A percentile compares a stretch with the other conserved stretches of the same genome.
Conservation (phyloP, 2,797 vertebrate genomes). For the Scleropages formosus region DNA sequence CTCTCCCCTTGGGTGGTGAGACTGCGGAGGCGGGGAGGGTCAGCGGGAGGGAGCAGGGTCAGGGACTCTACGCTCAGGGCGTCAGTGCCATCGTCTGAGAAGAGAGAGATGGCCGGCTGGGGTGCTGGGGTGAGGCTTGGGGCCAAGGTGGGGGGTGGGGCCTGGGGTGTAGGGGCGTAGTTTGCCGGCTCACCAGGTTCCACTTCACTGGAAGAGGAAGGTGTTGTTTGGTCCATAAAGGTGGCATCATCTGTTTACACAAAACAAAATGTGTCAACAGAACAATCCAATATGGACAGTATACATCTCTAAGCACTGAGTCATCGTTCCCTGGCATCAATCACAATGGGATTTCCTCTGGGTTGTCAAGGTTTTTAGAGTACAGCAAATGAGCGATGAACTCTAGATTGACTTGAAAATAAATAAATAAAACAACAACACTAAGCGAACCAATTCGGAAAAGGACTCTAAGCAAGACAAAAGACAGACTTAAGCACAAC, state of each 20-base stretch:
- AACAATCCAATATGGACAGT: background rate
- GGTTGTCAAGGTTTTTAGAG: background rate
- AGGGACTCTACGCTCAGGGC: slow-evolving; percentile 85
- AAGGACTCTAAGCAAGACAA: background rate
- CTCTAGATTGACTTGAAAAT: background rate
- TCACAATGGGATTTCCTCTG: no score
- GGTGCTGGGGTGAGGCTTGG: slow-evolving; percentile 91
- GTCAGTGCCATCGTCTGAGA: slow-evolving; percentile 77
- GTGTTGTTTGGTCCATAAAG: slow-evolving; percentile 66
- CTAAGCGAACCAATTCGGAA: no score
- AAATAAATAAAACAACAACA: background rate
- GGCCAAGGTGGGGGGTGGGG: slow-evolving; percentile 68
- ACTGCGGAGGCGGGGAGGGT: slow-evolving; percentile 76
- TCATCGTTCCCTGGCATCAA: no score
- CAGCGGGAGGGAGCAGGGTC: slow-evolving; percentile 84
- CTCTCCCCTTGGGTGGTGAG: slow-evolving; percentile 58
- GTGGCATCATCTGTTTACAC: slow-evolving; percentile 66
- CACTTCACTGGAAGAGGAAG: slow-evolving; percentile 55
- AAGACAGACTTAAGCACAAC: background rate
- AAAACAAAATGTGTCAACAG: background rate
- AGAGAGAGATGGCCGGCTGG: slow-evolving; percentile 91
- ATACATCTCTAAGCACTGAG: background rate
- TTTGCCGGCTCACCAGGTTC: slow-evolving; percentile 38
- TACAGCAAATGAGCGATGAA: background rate
- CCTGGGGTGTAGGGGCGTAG: slow-evolving; percentile 47